Conservation (phyloP, 1,140 invertebrate genomes). For the Drosophila jambulina region DNA sequence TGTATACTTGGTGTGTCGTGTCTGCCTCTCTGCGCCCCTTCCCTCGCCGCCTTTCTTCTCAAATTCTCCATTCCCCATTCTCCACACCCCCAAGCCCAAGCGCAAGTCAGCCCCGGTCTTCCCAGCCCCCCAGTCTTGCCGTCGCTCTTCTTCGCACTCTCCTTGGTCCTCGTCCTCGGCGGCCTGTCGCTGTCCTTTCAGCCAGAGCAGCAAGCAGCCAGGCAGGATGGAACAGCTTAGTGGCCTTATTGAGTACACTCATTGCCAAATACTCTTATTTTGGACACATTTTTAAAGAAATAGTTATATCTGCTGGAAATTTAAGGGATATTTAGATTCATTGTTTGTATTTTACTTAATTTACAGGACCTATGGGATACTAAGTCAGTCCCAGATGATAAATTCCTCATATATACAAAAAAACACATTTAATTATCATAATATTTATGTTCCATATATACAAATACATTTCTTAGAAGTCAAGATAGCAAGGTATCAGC, state of each 20-base stretch:
- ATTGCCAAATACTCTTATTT: not conserved
- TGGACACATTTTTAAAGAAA: not conserved
- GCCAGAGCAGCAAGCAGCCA: slow-evolving; percentile 52
- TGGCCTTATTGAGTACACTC: not conserved
- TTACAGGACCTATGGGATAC: not conserved
- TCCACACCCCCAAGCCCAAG: slow-evolving; percentile 10
- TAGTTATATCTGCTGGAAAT: not conserved
- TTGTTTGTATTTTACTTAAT: not conserved
- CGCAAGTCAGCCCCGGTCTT: not conserved
- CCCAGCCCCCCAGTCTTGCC: not conserved
- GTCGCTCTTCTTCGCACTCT: slow-evolving; percentile 35
- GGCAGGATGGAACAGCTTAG: slow-evolving; percentile 30
- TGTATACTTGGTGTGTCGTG: slow-evolving; percentile 82
- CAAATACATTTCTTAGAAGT: not conserved
- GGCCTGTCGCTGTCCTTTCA: slow-evolving; percentile 66
- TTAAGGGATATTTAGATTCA: not conserved
- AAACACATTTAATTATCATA: not conserved
- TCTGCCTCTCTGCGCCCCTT: slow-evolving; percentile 30
- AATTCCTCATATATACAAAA: not conserved
- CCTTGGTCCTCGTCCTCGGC: slow-evolving; percentile 55
- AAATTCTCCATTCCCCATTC: slow-evolving; percentile 33
- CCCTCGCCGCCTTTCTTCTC: slow-evolving; percentile 6
- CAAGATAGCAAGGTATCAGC: not conserved
- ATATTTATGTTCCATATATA: not conserved
- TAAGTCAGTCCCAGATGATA: not conserved